Conservation (phyloP, 2,797 vertebrate species). For the Epinephelus coioides region DNA sequence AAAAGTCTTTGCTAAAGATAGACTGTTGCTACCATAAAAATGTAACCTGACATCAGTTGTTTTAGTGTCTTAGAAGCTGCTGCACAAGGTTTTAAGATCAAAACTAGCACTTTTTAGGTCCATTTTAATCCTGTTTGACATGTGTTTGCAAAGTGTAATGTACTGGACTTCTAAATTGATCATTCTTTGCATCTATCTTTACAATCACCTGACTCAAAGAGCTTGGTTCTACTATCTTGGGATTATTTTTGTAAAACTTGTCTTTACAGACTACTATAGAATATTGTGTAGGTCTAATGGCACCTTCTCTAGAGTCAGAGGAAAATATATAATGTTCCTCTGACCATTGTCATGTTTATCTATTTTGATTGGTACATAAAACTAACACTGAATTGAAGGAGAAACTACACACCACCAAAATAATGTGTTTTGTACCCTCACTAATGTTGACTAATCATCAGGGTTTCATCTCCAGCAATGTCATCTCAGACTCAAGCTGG, state of each 20-base stretch:
- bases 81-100: constrained; percentile 3
- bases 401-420: not conserved
- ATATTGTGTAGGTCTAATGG: not conserved
- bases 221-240: not conserved
- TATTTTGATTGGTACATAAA: not conserved
- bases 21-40: constrained; percentile 3
- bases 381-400: not conserved
- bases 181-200: not conserved
- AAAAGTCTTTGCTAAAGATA: constrained; percentile 22
- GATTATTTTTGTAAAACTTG: not conserved
- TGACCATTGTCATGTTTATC: not conserved
- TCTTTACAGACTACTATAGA: not conserved
- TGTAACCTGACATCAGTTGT: not conserved
- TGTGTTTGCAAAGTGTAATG: not conserved
- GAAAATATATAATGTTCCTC: not conserved
- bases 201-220: not conserved
- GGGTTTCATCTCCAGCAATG: not conserved
- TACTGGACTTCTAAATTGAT: not conserved
- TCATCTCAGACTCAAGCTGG: not conserved
- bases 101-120: not conserved
- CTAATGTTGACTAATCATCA: not conserved
- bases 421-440: not conserved
- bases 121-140: not conserved
- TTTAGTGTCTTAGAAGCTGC: not conserved
- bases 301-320: not conserved